A percentile compares a stretch with the other conserved stretches of the same genome.
Conservation (phyloP, 2,888 invertebrate genomes). For the Rhagonycha lutea region DNA sequence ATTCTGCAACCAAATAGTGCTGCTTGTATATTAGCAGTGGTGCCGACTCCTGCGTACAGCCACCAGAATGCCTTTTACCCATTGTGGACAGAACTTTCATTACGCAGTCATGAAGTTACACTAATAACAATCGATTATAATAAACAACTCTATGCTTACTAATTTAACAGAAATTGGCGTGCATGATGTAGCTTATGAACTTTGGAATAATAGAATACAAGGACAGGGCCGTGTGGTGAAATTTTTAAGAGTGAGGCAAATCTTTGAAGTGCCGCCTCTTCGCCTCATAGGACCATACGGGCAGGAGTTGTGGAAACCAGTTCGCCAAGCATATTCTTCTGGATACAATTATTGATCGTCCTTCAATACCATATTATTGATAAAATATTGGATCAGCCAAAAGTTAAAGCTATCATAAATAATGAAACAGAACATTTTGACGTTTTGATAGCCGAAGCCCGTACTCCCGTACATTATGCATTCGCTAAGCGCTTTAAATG, state of each 20-base stretch:
- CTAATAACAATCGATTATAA: conserved; percentile 54
- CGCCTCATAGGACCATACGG: too few relatives aligned
- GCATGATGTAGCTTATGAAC: conserved; percentile 40
- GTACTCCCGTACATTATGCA: conserved; percentile 23
- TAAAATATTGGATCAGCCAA: conserved; percentile 31
- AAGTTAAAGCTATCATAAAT: conserved; percentile 45
- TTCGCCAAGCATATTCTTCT: neutral
- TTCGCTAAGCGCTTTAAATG: conserved; percentile 46
- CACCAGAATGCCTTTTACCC: conserved; percentile 57
- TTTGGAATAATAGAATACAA: neutral
- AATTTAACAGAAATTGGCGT: conserved; percentile 54
- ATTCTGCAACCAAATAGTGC: neutral
- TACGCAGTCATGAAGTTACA: conserved; percentile 57
- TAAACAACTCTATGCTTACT: conserved; percentile 47
- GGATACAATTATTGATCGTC: too few relatives aligned
- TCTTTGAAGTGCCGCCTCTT: neutral
- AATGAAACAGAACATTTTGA: conserved; percentile 45
- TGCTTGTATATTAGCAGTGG: conserved; percentile 54
- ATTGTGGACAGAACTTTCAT: conserved; percentile 53
- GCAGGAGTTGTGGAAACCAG: neutral
- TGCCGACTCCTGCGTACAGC: conserved; percentile 55
- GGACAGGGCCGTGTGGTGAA: too few relatives aligned
- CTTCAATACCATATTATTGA: neutral
- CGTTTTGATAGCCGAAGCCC: conserved; percentile 46
- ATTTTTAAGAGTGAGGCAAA: too few relatives aligned